Evolutionary conservation across 2,113 vertebrate genomes (phyloP).

Genomic region (Ammospiza nelsoni): DNA sequence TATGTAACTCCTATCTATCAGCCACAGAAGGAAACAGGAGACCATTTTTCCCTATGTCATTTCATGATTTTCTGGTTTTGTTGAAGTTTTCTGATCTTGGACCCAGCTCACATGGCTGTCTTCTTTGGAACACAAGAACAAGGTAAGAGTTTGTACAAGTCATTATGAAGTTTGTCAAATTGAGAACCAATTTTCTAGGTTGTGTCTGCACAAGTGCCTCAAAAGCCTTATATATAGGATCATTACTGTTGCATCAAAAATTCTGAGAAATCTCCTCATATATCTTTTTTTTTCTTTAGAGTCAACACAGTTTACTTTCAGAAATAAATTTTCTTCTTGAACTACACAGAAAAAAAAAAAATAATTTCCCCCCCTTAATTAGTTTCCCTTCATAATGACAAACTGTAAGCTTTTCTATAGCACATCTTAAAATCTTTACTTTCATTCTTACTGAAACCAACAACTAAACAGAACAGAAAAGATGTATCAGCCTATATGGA

Average conservation of each 20-base stretch:
- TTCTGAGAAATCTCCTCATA: background rate
- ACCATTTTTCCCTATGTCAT: background rate
- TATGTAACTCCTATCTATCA: background rate
- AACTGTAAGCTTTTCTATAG: background rate
- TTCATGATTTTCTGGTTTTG: background rate
- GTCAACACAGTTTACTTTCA: background rate
- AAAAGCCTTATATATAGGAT: background rate
- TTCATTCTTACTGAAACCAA: background rate
- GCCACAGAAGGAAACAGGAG: background rate
- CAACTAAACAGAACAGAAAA: background rate
- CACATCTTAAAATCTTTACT: background rate
- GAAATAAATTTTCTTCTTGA: background rate
- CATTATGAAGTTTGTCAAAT: background rate
- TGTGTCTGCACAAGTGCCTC: rapidly evolving
- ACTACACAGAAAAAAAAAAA: background rate
- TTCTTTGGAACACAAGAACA: background rate
- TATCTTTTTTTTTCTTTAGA: background rate
- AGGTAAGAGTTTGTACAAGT: background rate
- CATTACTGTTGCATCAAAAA: background rate
- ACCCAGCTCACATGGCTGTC: background rate
- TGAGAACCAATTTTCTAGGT: background rate
- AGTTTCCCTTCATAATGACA: background rate
- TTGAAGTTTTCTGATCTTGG: background rate
- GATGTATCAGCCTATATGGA: background rate
- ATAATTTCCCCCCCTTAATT: background rate